Base-by-base conservation (phyloP, 2,888 invertebrate species). In the Hyppa rectilinea region DNA sequence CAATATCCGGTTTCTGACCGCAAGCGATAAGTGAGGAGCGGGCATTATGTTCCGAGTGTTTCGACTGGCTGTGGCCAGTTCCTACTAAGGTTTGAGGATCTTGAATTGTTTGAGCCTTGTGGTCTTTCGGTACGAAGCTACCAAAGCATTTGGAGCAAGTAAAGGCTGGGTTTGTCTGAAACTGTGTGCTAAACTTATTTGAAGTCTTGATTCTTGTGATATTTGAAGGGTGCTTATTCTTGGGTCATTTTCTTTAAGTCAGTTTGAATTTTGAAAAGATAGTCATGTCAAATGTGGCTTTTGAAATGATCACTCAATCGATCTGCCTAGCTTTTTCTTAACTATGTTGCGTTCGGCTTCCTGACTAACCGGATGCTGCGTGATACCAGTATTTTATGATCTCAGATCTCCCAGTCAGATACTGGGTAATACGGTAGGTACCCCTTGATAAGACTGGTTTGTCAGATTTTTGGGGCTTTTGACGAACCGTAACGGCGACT, bases 1-100 rank as follows among this genome's bases (percentile, higher is more conserved):
- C 89, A 92, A 93, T 94, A 94, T 95, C 94, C 92, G 92, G 91
- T 94, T 93, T 88, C 94, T 45, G 62, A n/a, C 66, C 45, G 12
- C 68, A 83, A 85, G 82, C 59, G 52, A 82, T 45, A 70, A 78
- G 85, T 78, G 81, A 47, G 17, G n/a, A 78, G 85, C 83, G 81
- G 60, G 47, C 70, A 17, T 76, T 59, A 66, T 34, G 20, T 45
- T 45, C 23, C 31, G 29, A 76, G 66, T 20, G 31, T 49, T 67
- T 60, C 20, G 10, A 38, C 29, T 23, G 26, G 1, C 23, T 14
- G 1, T 26, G 29, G 38, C 10, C 2, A 7, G 14, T 7, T 14
- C n/a, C 47, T n/a, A 23, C 23, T 50, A 4, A 49, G 17, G 31
- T 26, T 56, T 58, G 45, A 45, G 26, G 29, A 23, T 17, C 26